Evolutionary conservation across 1,140 invertebrate species (phyloP).

Genomic region (Planococcus citri): DNA sequence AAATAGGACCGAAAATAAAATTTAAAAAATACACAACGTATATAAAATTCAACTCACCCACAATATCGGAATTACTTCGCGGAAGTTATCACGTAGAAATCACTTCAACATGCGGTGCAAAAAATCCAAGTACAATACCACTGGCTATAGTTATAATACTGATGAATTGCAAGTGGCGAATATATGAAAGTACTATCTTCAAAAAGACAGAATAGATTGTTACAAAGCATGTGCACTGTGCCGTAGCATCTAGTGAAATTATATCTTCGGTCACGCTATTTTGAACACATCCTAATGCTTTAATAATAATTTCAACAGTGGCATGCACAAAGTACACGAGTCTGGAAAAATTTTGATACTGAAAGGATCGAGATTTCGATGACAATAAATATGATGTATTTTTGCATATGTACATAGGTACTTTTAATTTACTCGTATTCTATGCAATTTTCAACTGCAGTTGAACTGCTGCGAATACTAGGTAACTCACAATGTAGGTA

Average conservation of each 20-base stretch:
- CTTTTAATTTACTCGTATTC: too few relatives aligned
- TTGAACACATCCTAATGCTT: conserved; percentile 14
- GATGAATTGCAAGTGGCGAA: conserved; percentile 1
- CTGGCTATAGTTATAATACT: neutral
- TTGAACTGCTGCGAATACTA: too few relatives aligned
- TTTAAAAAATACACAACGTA: neutral
- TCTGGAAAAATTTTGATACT: neutral
- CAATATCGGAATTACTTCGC: neutral
- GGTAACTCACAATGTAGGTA: too few relatives aligned
- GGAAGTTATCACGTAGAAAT: neutral
- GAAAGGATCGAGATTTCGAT: neutral
- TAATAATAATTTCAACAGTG: neutral
- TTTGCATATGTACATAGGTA: too few relatives aligned
- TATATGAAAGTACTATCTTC: conserved; percentile 17
- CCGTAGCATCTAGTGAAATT: conserved; percentile 19
- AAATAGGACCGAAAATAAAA: neutral
- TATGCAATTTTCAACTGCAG: too few relatives aligned
- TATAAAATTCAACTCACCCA: neutral
- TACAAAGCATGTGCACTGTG: conserved; percentile 16
- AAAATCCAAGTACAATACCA: conserved; percentile 8
- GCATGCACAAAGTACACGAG: neutral
- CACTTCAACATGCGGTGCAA: neutral
- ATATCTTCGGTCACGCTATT: conserved; percentile 15
- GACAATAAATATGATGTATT: neutral
- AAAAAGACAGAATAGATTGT: conserved; percentile 15